These are phyloP conservation scores for Melieria omissa DNA, from an alignment of 2,888 invertebrate species.

Conservation along the genomic window DNA sequence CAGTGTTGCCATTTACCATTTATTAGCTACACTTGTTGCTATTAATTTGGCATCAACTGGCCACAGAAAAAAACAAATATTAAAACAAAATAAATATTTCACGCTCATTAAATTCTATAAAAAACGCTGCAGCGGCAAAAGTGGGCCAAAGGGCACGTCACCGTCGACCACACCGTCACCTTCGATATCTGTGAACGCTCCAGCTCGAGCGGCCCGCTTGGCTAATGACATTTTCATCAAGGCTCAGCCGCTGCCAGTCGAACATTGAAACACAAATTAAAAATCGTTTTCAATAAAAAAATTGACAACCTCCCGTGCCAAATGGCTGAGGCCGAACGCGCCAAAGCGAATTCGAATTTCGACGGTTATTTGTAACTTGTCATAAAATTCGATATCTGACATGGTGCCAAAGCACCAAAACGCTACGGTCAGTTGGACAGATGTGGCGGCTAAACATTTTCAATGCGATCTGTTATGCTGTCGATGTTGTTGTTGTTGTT, in stretches of 20 bases:
- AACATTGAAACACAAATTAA: conserved; percentile 5
- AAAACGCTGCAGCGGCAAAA: not conserved
- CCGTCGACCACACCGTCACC: not conserved
- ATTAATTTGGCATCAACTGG: too few relatives aligned
- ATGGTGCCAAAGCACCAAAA: conserved; percentile 16
- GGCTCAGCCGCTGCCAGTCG: conserved; percentile 29
- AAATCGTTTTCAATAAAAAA: conserved; percentile 33
- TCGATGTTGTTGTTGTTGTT: too few relatives aligned
- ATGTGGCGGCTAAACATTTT: not conserved
- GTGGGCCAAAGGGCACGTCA: conserved; percentile 24
- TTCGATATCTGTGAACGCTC: not conserved
- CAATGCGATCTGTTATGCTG: not conserved
- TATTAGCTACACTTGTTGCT: too few relatives aligned
- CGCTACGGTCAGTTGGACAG: not conserved
- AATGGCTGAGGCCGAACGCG: not conserved
- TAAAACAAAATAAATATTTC: too few relatives aligned
- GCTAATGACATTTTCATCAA: conserved; percentile 37
- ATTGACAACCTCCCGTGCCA: conserved; percentile 18
- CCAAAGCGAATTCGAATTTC: conserved; percentile 22
- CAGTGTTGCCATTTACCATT: too few relatives aligned
- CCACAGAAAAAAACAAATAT: too few relatives aligned
- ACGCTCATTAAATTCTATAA: too few relatives aligned
- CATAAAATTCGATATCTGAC: conserved; percentile 32
- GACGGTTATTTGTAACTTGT: conserved; percentile 36
- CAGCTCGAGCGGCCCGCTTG: conserved; percentile 14